Conservation (phyloP, 35 echinoderm and acorn worm genomes). For the Patiria miniata region DNA sequence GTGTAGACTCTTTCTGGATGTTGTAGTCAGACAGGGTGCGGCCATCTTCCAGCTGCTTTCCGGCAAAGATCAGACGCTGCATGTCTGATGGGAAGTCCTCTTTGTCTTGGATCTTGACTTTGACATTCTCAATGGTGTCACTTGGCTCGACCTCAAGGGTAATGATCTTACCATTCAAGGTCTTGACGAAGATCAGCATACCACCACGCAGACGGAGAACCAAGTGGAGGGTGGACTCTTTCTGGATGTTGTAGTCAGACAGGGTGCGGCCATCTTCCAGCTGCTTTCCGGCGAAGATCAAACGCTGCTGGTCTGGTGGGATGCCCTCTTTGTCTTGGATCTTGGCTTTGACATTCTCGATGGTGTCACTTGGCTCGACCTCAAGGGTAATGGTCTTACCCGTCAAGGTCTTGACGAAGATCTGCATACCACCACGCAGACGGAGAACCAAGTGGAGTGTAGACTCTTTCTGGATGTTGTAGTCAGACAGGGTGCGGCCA, state of each 20-base stretch:
- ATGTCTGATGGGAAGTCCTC: slow-evolving; percentile 71
- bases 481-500: slow-evolving; percentile 32
- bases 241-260: slow-evolving; percentile 67
- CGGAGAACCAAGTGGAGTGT: slow-evolving; percentile 66
- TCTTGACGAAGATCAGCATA: too few relatives aligned
- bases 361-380: slow-evolving; percentile 78
- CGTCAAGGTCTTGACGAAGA: slow-evolving; percentile 72
- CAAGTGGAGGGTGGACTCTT: slow-evolving; percentile 68
- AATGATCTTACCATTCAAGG: slow-evolving; percentile 71
- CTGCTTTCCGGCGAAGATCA: slow-evolving; percentile 75
- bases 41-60: slow-evolving; percentile 64
- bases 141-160: slow-evolving; percentile 68
- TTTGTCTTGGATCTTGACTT: slow-evolving; percentile 79
- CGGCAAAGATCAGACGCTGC: slow-evolving; percentile 81
- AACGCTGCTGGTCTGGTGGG: slow-evolving; percentile 78
- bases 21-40: slow-evolving; percentile 70
- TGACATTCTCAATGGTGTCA: slow-evolving; percentile 77
- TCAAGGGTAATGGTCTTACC: slow-evolving; percentile 72
- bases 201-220: too few relatives aligned
- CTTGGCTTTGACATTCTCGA: slow-evolving; percentile 77
- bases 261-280: too few relatives aligned
- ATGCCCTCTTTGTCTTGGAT: slow-evolving; percentile 82
- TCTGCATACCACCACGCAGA: slow-evolving; percentile 80
- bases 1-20: slow-evolving; percentile 77
- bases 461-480: slow-evolving; percentile 69